A percentile compares a stretch with the other conserved stretches of the same genome.
These are phyloP conservation scores for Melanocharis versteri DNA, from an alignment of 2,113 vertebrate species.

Conservation along the genomic window DNA sequence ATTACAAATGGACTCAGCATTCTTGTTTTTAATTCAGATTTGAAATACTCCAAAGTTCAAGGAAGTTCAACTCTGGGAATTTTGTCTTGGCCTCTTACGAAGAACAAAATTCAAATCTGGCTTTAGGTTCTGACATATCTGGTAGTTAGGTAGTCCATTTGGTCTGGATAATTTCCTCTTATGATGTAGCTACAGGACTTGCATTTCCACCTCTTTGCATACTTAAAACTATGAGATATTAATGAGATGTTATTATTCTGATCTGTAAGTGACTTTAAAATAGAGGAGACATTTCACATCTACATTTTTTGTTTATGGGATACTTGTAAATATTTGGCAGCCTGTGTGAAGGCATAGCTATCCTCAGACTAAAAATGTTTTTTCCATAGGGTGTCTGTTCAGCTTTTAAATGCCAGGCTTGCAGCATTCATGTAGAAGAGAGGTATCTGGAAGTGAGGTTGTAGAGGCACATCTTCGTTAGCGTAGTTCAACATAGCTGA, in stretches of 20 bases:
- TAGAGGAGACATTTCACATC: neutral
- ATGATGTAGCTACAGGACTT: neutral
- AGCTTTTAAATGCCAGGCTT: neutral
- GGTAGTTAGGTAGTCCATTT: neutral
- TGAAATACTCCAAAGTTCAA: neutral
- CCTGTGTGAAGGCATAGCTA: neutral
- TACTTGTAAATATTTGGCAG: neutral
- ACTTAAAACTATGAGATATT: neutral
- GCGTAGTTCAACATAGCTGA: neutral
- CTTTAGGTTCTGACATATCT: neutral
- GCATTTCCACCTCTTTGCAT: neutral
- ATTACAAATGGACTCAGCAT: neutral
- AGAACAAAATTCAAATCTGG: neutral
- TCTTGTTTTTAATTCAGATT: neutral
- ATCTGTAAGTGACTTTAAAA: neutral
- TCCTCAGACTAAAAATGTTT: neutral
- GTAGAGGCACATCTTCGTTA: rapidly evolving
- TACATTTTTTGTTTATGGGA: neutral
- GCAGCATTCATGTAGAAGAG: neutral
- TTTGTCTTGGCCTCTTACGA: neutral
- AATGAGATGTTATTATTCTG: neutral
- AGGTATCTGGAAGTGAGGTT: neutral
- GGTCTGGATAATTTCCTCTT: neutral
- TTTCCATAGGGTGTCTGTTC: neutral
- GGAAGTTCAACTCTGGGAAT: neutral